Evolutionary conservation across 2,113 vertebrate species (phyloP).

Genomic region (Taurulus bubalis): DNA sequence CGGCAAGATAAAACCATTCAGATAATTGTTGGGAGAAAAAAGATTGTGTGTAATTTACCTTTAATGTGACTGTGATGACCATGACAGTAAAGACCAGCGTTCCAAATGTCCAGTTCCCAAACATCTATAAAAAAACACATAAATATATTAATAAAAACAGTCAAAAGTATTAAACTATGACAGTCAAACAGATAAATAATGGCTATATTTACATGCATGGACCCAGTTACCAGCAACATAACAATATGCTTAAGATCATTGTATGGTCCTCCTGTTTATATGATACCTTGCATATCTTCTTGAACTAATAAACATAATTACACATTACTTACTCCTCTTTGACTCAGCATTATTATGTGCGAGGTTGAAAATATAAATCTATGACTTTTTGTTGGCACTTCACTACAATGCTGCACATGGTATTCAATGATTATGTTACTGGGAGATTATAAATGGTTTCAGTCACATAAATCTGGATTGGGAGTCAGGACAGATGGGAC

Average conservation of each 20-base stretch:
- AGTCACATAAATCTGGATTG: neutral
- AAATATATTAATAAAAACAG: conserved; percentile 12
- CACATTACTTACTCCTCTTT: neutral
- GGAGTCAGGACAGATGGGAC: neutral
- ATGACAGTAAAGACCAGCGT: conserved; percentile 98
- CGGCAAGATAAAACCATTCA: neutral
- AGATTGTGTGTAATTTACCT: conserved; percentile 83
- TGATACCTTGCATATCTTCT: neutral
- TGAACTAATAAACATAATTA: neutral
- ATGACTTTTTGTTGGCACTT: neutral
- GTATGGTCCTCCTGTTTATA: neutral
- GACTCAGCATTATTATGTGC: neutral
- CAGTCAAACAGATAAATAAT: neutral
- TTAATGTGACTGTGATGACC: conserved; percentile 97
- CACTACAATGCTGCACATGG: neutral
- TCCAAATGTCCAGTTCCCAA: conserved; percentile 99
- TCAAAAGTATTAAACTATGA: neutral
- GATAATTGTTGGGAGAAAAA: neutral
- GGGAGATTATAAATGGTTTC: neutral
- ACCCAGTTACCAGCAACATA: neutral
- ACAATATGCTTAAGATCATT: neutral
- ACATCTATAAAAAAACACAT: conserved; percentile 88
- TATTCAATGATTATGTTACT: neutral
- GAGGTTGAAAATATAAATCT: neutral
- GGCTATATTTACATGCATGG: conserved; percentile 22